Base-by-base conservation (phyloP, 2,113 vertebrate species). In the Zingel zingel region DNA sequence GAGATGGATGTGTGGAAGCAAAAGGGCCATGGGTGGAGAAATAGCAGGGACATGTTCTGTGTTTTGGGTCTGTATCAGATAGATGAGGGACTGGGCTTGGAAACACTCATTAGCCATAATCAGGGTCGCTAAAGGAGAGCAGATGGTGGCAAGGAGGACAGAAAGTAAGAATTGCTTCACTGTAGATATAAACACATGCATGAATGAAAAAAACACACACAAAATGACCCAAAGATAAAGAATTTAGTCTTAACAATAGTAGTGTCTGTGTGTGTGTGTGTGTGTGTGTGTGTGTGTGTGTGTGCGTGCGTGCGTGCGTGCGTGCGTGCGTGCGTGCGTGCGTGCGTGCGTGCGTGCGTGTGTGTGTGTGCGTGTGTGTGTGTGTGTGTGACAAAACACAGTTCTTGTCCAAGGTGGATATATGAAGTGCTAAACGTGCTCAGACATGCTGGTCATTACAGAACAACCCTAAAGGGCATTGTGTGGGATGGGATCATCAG, bases 41-140 rank as follows among this genome's bases (percentile, higher is more conserved):
- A 93, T 78, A 92, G 89, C 92, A 94, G 92, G 86, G 88, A 92
- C 88, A 36, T 79, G 81, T 92, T 87, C 88, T 88, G 81, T 91
- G 84, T 89, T 91, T 81, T 92, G 70, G 88, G 72, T 88, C 70
- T 68, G 79, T 71, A 68, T n/a, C 86, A 91, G 91, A 95, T 93
- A 87, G 93, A 95, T 93, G 88, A 94, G 90, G 87, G 87, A 85
- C 86, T 47, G 73, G 83, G 82, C 63, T 90, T 81, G 77, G 92
- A 92, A 94, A 90, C 88, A 82, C 89, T 92, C 90, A 92, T 93
- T 92, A 93, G 81, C 83, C 86, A 81, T 91, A 94, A 93, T 93
- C 88, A 92, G 79, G 77, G 86, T 88, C 84, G 86, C 87, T 91
- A 85, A 91, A 91, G 86, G 85, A 83, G 84, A 89, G 88, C 93